Percentiles rank a stretch among this genome's conserved stretches.
phyloP scores from a whole-genome alignment of 2,888 invertebrate genomes.

The Lepidonotus clava region DNA sequence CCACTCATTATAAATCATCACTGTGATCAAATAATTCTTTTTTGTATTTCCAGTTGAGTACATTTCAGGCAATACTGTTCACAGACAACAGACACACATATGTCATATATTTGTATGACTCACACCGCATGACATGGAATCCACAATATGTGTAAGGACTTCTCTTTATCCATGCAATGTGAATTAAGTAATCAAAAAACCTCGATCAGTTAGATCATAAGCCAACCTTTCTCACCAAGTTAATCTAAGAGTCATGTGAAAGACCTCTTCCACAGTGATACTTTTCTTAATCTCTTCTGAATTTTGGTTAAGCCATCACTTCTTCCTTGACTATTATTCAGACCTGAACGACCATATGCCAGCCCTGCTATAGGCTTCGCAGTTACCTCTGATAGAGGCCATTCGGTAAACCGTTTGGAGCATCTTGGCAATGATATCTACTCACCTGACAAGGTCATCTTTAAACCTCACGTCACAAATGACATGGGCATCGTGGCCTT shows the following conservation, averaged over 20 bases:
- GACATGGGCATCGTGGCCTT: constrained; percentile 43
- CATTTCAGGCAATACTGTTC: constrained; percentile 60
- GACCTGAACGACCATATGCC: background rate
- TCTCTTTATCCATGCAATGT: too few relatives aligned
- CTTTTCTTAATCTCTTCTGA: too few relatives aligned
- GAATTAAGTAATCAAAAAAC: too few relatives aligned
- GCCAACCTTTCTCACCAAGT: too few relatives aligned
- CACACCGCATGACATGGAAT: constrained; percentile 56
- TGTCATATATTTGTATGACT: constrained; percentile 56
- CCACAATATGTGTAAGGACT: too few relatives aligned
- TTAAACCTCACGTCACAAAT: constrained; percentile 5
- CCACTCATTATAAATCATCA: too few relatives aligned
- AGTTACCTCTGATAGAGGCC: background rate
- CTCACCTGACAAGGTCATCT: background rate
- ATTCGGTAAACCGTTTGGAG: background rate
- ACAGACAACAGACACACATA: constrained; percentile 57
- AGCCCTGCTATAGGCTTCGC: background rate
- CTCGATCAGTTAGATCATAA: too few relatives aligned
- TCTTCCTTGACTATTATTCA: too few relatives aligned
- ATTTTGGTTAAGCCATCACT: too few relatives aligned
- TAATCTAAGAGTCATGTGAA: too few relatives aligned
- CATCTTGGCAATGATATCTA: background rate
- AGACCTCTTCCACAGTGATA: too few relatives aligned
- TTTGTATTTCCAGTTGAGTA: constrained; percentile 58
- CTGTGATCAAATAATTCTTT: too few relatives aligned